Evolutionary conservation across 2,113 vertebrate genomes (phyloP), one percentile per base, ranked within the genome.

Genomic region (Nothobranchius kuhntae): DNA sequence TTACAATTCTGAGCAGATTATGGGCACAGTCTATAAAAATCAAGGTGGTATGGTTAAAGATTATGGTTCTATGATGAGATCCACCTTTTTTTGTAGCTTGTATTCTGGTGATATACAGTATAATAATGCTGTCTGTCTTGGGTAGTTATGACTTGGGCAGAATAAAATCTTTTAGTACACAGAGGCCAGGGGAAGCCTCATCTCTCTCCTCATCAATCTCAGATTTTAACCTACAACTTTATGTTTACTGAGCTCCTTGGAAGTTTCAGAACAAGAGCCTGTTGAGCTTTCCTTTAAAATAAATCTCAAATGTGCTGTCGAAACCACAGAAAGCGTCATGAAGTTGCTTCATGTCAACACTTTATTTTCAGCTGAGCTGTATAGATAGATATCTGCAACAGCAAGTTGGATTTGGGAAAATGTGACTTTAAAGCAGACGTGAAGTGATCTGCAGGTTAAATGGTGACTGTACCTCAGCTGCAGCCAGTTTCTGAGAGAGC

Each of bases 401-500:
- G 11, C 9, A 40, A 11, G 15, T 15, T 17, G 9, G 17, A 40
- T 56, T 11, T 17, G 17, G 24, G 5, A 56, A 56, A 17, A 4
- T 1, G 0, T 11, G 1, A 44, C 38, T 55, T n/a, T 6, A 14
- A 47, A 45, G 44, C 4, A 47, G 46, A 1, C 2, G 46, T 47
- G 17, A 51, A 52, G 36, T 56, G 6, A 48, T 38, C 50, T 44
- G 50, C 36, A 26, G 57, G 53, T 59, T 0, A 61, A 6, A 14
- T 42, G 15, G 58, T 68, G 94, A 98, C 53, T 17, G n/a, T 50
- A 67, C 97, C 95, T 98, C 94, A 45, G 95, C 92, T 42, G 95
- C 61, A 48, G 93, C 87, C 85, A 96, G 91, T 38, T 98, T 96
- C 40, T 95, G 95, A n/a, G 95, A 92, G 21, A 98, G 94, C 68